Evolutionary conservation across 2,888 invertebrate genomes (phyloP).

Genomic region (Phlogophora meticulosa): DNA sequence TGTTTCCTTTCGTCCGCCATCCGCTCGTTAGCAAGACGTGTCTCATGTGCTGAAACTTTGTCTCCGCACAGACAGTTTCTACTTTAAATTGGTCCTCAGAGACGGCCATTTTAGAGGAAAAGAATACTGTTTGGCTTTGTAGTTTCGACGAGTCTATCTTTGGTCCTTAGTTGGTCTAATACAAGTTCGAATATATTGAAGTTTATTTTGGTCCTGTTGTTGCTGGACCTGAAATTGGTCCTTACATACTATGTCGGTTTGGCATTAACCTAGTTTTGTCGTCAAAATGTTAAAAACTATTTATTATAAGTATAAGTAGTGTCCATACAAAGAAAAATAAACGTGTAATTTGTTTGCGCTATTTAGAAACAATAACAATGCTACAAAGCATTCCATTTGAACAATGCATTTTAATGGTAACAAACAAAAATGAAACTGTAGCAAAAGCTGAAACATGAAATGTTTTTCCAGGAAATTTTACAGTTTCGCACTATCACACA

Average conservation of each 20-base stretch:
- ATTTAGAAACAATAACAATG: slow-evolving; percentile 8
- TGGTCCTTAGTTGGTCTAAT: no score
- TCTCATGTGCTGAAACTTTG: slow-evolving; percentile 45
- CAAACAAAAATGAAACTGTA: slow-evolving; percentile 13
- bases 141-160: neutral
- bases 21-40: slow-evolving; percentile 57
- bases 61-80: slow-evolving; percentile 16
- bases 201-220: no score
- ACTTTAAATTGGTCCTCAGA: slow-evolving; percentile 18
- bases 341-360: neutral
- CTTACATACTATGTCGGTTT: no score
- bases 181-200: no score
- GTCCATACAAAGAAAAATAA: slow-evolving; percentile 13
- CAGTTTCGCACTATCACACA: slow-evolving; percentile 44
- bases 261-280: no score
- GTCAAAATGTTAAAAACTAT: no score
- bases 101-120: slow-evolving; percentile 4
- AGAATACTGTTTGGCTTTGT: neutral
- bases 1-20: slow-evolving; percentile 46
- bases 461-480: slow-evolving; percentile 29
- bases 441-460: slow-evolving; percentile 34
- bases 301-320: no score
- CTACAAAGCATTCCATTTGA: slow-evolving; percentile 19
- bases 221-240: no score
- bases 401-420: slow-evolving; percentile 18